A percentile compares a stretch with the other conserved stretches of the same genome.
phyloP scores from a whole-genome alignment of 2,888 invertebrate species.

The Trachelus iudaicus region DNA sequence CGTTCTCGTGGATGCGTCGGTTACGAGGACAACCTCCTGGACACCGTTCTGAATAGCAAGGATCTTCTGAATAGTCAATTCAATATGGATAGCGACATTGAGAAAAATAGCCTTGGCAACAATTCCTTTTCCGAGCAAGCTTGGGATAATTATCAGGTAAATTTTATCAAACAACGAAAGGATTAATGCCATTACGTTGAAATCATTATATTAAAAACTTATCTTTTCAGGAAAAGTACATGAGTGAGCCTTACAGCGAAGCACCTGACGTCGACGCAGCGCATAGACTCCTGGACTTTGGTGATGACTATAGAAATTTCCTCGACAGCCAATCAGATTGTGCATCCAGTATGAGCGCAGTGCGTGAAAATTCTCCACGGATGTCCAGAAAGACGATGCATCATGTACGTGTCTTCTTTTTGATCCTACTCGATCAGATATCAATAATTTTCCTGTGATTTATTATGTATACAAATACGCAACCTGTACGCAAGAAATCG shows the following conservation, averaged over 20 bases:
- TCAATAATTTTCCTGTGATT: conserved; percentile 19
- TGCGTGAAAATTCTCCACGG: conserved; percentile 67
- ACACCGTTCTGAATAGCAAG: conserved; percentile 43
- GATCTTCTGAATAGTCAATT: conserved; percentile 42
- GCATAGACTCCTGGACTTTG: conserved; percentile 83
- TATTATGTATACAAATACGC: not conserved
- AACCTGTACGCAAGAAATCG: no score
- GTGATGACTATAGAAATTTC: conserved; percentile 90
- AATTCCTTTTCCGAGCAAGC: conserved; percentile 92
- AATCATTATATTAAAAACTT: not conserved
- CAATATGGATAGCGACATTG: conserved; percentile 73
- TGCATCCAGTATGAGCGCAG: conserved; percentile 82
- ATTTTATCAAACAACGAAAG: no score
- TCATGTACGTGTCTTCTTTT: conserved; percentile 50
- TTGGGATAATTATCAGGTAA: conserved; percentile 94
- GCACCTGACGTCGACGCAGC: conserved; percentile 87
- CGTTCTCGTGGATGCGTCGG: conserved; percentile 35
- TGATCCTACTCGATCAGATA: conserved; percentile 20
- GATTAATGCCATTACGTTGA: not conserved
- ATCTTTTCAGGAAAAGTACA: conserved; percentile 83
- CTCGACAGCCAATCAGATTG: conserved; percentile 91
- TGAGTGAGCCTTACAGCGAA: conserved; percentile 91
- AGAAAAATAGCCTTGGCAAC: conserved; percentile 68
- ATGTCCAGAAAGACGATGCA: conserved; percentile 56
- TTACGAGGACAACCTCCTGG: conserved; percentile 47